Percentiles rank a stretch among this genome's conserved stretches.
Conservation (phyloP, 2,888 invertebrate species). For the Diachrysia chrysitis region DNA sequence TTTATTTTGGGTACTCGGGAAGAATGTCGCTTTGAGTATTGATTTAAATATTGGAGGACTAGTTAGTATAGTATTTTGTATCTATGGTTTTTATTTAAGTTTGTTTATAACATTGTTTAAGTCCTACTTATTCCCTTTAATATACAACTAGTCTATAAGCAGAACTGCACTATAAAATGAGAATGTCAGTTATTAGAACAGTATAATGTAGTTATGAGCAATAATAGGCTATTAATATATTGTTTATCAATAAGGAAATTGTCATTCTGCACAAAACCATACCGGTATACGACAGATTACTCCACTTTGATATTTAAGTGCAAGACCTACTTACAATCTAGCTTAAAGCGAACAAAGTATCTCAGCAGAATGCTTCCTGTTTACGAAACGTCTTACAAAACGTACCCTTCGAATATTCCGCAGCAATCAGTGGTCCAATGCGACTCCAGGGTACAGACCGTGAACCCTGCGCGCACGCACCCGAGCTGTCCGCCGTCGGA, state of each 20-base stretch:
- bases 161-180: background rate
- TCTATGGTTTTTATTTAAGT: background rate
- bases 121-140: no score
- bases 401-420: conserved; percentile 73
- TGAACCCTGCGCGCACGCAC: conserved; percentile 84
- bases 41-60: background rate
- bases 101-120: no score
- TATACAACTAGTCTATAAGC: background rate
- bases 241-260: conserved; percentile 54
- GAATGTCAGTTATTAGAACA: background rate
- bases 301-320: conserved; percentile 54
- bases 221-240: conserved; percentile 33
- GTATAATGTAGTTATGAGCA: conserved; percentile 13
- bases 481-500: conserved; percentile 80
- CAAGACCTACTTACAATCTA: conserved; percentile 60
- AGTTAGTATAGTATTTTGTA: background rate
- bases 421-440: conserved; percentile 72
- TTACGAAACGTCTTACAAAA: conserved; percentile 70
- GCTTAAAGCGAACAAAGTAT: conserved; percentile 61
- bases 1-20: background rate
- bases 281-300: conserved; percentile 52
- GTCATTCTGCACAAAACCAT: conserved; percentile 34
- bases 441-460: conserved; percentile 84
- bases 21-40: background rate
- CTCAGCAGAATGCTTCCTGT: conserved; percentile 68